phyloP scores from a whole-genome alignment of 2,113 vertebrate species.

The Chaetodon trifascialis region DNA sequence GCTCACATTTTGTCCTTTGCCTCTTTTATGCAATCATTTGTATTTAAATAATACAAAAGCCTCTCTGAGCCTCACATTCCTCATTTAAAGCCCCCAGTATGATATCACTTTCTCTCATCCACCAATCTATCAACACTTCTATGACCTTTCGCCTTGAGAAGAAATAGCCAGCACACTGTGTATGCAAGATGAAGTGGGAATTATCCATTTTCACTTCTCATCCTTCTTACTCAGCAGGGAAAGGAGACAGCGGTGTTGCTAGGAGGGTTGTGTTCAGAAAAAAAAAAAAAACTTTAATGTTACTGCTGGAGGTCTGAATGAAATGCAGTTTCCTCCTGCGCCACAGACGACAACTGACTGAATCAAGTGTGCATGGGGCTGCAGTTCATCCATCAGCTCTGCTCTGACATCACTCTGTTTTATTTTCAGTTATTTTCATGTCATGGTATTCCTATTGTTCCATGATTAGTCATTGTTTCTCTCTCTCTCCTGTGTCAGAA shows the following conservation, averaged over 20 bases:
- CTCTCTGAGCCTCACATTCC: neutral
- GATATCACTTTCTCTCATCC: slow-evolving; percentile 15
- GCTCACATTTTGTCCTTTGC: neutral
- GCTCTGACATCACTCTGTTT: slow-evolving; percentile 8
- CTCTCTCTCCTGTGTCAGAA: slow-evolving; percentile 19
- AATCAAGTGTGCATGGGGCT: neutral
- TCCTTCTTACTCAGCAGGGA: slow-evolving; percentile 45
- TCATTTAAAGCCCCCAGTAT: neutral
- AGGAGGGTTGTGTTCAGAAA: neutral
- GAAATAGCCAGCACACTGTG: slow-evolving; percentile 4
- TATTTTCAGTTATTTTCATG: slow-evolving; percentile 18
- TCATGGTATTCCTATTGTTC: slow-evolving; percentile 14
- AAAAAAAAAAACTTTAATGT: slow-evolving; percentile 29
- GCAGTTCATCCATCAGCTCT: slow-evolving; percentile 2
- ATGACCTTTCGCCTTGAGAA: slow-evolving; percentile 43
- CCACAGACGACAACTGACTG: slow-evolving; percentile 5
- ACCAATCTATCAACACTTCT: slow-evolving; percentile 59
- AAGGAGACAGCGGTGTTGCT: slow-evolving; percentile 19
- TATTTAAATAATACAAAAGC: slow-evolving; percentile 24
- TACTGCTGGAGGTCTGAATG: slow-evolving; percentile 51
- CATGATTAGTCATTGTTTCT: slow-evolving; percentile 43
- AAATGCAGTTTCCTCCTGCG: slow-evolving; percentile 47
- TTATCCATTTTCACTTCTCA: slow-evolving; percentile 44
- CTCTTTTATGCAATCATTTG: neutral
- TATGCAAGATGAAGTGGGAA: slow-evolving; percentile 35